Evolutionary conservation across 2,888 invertebrate genomes (phyloP).

Genomic region (Oscheius myriophilus): DNA sequence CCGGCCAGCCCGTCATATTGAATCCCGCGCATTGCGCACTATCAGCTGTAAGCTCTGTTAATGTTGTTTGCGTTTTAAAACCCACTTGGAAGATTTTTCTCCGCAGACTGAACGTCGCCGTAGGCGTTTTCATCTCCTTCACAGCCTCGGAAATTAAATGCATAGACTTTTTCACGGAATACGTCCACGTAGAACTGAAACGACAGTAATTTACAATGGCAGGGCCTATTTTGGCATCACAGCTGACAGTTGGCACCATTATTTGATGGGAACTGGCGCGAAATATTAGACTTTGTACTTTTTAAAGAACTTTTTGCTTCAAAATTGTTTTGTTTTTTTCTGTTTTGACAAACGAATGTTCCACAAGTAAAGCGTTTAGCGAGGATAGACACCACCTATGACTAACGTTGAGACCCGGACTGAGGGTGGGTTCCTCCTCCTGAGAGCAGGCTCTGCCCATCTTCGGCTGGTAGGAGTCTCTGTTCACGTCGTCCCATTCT

Average conservation of each 20-base stretch:
- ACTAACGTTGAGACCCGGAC: slow-evolving; percentile 14
- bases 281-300: neutral
- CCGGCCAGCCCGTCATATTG: slow-evolving; percentile 34
- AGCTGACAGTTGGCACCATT: no score
- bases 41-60: slow-evolving; percentile 15
- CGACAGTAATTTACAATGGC: neutral
- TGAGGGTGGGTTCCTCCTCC: slow-evolving; percentile 7
- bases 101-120: slow-evolving; percentile 22
- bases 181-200: slow-evolving; percentile 29
- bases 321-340: neutral
- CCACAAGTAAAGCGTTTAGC: neutral
- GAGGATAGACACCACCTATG: neutral
- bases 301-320: neutral
- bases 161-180: slow-evolving; percentile 25
- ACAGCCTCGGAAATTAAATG: slow-evolving; percentile 26
- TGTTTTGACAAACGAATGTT: neutral
- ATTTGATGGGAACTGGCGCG: neutral
- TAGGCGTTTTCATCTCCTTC: slow-evolving; percentile 23
- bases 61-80: neutral
- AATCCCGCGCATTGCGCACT: slow-evolving; percentile 29
- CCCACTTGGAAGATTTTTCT: slow-evolving; percentile 26
- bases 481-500: slow-evolving; percentile 26
- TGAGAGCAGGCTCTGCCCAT: slow-evolving; percentile 20
- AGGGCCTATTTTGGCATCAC: no score
- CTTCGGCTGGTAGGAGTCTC: slow-evolving; percentile 20